Percentiles rank a stretch among this genome's conserved stretches.
Conservation (phyloP, 2,113 vertebrate genomes). For the Glaucomys volans region DNA sequence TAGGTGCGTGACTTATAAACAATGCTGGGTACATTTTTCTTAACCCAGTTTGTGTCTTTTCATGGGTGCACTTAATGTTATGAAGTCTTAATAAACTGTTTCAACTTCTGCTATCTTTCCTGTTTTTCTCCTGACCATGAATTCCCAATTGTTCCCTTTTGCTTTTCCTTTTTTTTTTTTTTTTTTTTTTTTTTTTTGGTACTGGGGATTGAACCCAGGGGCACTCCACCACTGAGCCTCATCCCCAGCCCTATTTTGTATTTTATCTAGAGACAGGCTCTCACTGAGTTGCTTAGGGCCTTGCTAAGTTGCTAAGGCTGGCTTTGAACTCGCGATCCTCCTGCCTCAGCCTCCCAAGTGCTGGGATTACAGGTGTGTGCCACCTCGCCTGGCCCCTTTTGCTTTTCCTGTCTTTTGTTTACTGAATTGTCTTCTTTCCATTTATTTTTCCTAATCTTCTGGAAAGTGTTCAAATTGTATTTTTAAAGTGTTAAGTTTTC, state of each 20-base stretch:
- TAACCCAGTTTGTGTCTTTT: slow-evolving; percentile 16
- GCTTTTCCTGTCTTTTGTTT: not conserved
- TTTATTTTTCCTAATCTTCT: slow-evolving; percentile 17
- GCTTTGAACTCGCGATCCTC: too few relatives aligned
- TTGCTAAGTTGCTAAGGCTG: too few relatives aligned
- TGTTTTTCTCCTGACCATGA: not conserved
- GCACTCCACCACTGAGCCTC: too few relatives aligned
- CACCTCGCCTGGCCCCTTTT: too few relatives aligned
- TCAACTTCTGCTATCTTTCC: not conserved
- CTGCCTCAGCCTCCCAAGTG: too few relatives aligned
- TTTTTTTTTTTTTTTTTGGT: too few relatives aligned
- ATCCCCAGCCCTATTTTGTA: too few relatives aligned
- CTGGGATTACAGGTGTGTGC: too few relatives aligned
- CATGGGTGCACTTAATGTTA: not conserved
- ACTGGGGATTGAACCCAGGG: too few relatives aligned
- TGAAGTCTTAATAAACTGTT: not conserved
- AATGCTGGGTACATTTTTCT: slow-evolving; percentile 24
- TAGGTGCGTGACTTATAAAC: not conserved
- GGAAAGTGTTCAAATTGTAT: not conserved
- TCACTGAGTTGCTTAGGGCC: too few relatives aligned
- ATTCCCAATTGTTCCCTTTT: not conserved
- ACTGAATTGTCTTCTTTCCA: not conserved
- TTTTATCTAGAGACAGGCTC: too few relatives aligned
- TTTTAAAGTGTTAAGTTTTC: slow-evolving; percentile 35
- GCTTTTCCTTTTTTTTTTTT: too few relatives aligned